phyloP scores from a whole-genome alignment of 2,888 invertebrate genomes.

The Megamerina dolium region DNA sequence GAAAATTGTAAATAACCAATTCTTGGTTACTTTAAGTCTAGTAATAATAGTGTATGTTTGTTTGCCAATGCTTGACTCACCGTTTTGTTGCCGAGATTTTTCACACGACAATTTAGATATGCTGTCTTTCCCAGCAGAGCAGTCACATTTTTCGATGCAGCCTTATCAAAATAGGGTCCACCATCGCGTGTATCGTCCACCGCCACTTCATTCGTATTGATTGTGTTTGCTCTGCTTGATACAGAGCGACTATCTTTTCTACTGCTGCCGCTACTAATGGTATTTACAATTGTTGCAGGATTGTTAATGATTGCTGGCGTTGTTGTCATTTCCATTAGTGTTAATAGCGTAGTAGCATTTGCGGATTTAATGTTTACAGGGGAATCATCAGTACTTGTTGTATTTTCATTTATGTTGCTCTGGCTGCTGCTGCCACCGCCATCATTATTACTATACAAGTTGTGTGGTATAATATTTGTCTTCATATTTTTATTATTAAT shows the following conservation, averaged over 20 bases:
- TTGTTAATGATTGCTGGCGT: slow-evolving; percentile 15
- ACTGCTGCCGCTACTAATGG: slow-evolving; percentile 19
- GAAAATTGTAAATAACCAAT: no score
- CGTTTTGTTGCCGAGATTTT: no score
- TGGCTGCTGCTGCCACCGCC: slow-evolving; percentile 13
- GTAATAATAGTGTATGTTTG: no score
- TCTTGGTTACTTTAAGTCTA: no score
- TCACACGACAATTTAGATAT: slow-evolving; percentile 79
- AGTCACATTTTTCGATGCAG: slow-evolving; percentile 69
- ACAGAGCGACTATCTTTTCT: slow-evolving; percentile 27
- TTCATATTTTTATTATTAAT: slow-evolving; percentile 32
- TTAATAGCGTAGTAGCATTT: no score
- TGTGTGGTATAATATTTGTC: slow-evolving; percentile 36
- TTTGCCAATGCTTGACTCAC: slow-evolving; percentile 65
- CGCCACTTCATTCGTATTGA: slow-evolving; percentile 42
- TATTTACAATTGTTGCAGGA: slow-evolving; percentile 15
- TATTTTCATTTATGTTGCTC: slow-evolving; percentile 24
- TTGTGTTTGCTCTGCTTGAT: no score
- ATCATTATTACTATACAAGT: slow-evolving; percentile 19
- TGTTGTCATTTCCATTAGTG: no score
- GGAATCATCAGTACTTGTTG: no score
- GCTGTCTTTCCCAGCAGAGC: slow-evolving; percentile 85
- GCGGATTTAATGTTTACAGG: no score
- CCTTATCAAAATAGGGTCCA: slow-evolving; percentile 72
- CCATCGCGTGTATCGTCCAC: slow-evolving; percentile 55